phyloP scores from a whole-genome alignment of 2,113 vertebrate genomes.

The Zapornia atra region DNA sequence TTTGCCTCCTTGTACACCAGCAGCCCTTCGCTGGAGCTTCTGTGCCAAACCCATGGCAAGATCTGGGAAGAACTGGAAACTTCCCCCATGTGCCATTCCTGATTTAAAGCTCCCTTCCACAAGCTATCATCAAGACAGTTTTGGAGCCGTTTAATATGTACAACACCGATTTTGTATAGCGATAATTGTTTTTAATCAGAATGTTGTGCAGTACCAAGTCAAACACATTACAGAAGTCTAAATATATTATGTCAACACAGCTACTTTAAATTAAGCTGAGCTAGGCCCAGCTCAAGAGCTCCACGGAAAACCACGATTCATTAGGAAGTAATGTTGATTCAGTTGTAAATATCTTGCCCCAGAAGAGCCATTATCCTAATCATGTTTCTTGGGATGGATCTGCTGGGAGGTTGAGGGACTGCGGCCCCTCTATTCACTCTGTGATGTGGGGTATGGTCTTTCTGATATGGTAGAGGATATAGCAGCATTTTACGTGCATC shows the following conservation, averaged over 20 bases:
- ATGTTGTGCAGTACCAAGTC: slow-evolving; percentile 51
- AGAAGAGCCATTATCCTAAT: not conserved
- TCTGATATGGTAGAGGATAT: rapidly evolving
- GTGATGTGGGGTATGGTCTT: not conserved
- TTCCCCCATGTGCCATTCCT: rapidly evolving
- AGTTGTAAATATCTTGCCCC: not conserved
- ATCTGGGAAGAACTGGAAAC: not conserved
- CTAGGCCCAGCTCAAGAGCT: not conserved
- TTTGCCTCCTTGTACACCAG: not conserved
- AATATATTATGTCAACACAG: slow-evolving; percentile 51
- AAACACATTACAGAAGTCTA: slow-evolving; percentile 62
- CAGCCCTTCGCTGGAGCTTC: rapidly evolving
- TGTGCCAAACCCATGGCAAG: rapidly evolving
- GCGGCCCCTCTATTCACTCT: not conserved
- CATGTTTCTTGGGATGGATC: not conserved
- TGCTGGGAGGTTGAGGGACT: not conserved
- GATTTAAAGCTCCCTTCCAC: not conserved
- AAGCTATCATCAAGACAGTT: not conserved
- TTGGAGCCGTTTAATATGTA: not conserved
- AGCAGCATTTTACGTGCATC: not conserved
- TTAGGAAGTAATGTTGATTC: not conserved
- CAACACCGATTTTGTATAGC: not conserved
- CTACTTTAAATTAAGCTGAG: not conserved
- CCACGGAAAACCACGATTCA: rapidly evolving
- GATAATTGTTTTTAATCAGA: slow-evolving; percentile 64